Evolutionary conservation across 2,888 invertebrate species (phyloP), one percentile per base, ranked within the genome.

Genomic region (Siphlonurus alternatus): DNA sequence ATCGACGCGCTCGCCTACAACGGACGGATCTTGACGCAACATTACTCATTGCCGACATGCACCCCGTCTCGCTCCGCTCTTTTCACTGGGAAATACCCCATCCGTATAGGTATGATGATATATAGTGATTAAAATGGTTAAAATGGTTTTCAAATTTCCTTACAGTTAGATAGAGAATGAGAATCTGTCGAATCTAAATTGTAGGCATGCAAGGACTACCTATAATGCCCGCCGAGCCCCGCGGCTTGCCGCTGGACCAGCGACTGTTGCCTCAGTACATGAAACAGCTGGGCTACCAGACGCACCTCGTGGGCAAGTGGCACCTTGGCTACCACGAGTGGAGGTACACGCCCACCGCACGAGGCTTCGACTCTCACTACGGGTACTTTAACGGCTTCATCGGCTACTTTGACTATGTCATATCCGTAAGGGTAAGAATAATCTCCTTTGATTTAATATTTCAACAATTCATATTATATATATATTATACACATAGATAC

Each of bases 271-370:
- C 79, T 0, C 73, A 79, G 68, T 75, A 76, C 69, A 70, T 80
- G 24, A 73, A 75, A 62, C 70, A 73, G 18, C 69, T 78, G 3
- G 78, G 77, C n/a, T 80, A 79, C 69, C n/a, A 64, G 3, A 76
- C 76, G 18, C 77, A 76, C 65, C 73, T 77, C 25, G 76, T 80
- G n/a, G 80, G 80, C 38, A 80, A 80, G 74, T 79, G 79, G 78
- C 79, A 79, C 69, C 70, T 79, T 63, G 79, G 79, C 1, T 77
- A 76, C 70, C 76, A 74, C 68, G 69, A 72, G 19, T 70, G 73
- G 66, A 71, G 73, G 56, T 77, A 76, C 69, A 76, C 76, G 0
- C 80, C 80, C 2, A 67, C 68, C 2, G 73, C 71, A 66, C 72
- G 79, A 61, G 80, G 79, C 38, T 80, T 80, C 70, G 75, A 78